Conservation (phyloP, 2,888 invertebrate species). For the Agriopis aurantiaria region DNA sequence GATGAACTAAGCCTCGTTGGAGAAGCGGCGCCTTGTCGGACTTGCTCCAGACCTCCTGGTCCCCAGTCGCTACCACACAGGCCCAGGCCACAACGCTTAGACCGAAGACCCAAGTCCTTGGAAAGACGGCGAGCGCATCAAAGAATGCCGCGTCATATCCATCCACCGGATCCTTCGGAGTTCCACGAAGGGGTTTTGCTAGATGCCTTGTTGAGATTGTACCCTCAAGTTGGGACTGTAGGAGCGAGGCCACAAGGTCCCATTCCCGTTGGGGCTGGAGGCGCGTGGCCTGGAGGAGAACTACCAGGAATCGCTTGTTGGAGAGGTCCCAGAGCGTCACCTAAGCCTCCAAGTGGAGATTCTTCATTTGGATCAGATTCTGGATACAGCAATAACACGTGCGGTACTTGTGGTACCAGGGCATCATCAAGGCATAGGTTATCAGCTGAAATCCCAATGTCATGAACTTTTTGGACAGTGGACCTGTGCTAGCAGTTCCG, state of each 20-base stretch:
- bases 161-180: conserved; percentile 91
- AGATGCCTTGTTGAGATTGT: conserved; percentile 90
- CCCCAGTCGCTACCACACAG: conserved; percentile 85
- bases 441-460: conserved; percentile 83
- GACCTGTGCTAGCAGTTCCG: conserved; percentile 61
- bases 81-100: conserved; percentile 86
- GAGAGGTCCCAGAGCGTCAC: conserved; percentile 83
- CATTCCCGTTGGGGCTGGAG: conserved; percentile 86
- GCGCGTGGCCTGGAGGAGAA: conserved; percentile 90
- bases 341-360: conserved; percentile 89
- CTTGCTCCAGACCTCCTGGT: conserved; percentile 82
- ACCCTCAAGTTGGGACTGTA: conserved; percentile 90
- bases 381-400: conserved; percentile 93
- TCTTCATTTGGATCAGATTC: conserved; percentile 94
- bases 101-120: conserved; percentile 85
- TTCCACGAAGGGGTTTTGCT: conserved; percentile 93
- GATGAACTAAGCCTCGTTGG: conserved; percentile 90
- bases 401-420: conserved; percentile 89
- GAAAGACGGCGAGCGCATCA: conserved; percentile 82
- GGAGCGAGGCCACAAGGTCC: conserved; percentile 83
- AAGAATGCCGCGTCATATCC: conserved; percentile 81
- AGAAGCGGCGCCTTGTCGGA: conserved; percentile 80
- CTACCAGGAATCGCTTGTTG: conserved; percentile 86
- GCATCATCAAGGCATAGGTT: conserved; percentile 83
- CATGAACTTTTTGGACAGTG: conserved; percentile 67